phyloP scores from a whole-genome alignment of 2,888 invertebrate genomes.

The Phymatocera aterrima region DNA sequence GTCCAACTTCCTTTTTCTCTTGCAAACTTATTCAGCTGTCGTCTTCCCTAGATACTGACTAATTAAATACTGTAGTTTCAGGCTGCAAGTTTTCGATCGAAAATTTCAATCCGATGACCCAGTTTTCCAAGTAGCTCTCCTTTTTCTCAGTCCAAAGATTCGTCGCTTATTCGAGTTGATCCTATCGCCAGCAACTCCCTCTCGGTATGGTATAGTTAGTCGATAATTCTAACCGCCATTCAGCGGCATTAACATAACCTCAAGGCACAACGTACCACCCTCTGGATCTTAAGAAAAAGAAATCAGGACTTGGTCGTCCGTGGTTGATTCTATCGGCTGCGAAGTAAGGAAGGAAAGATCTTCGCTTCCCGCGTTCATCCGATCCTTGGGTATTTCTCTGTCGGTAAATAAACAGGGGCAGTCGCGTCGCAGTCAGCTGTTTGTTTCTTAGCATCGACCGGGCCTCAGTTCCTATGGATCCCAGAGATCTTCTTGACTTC shows the following conservation, averaged over 20 bases:
- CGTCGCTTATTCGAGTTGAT: neutral
- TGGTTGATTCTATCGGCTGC: conserved; percentile 44
- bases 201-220: conserved; percentile 23
- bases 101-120: too few relatives aligned
- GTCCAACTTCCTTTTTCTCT: neutral
- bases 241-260: conserved; percentile 18
- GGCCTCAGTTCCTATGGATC: neutral
- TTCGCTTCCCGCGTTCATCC: neutral
- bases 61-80: too few relatives aligned
- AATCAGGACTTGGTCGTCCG: neutral
- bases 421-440: conserved; percentile 21
- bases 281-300: conserved; percentile 26
- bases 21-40: neutral
- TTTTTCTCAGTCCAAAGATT: neutral
- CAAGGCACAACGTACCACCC: conserved; percentile 29
- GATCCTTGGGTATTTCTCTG: conserved; percentile 17
- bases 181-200: conserved; percentile 19
- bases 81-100: too few relatives aligned
- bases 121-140: neutral
- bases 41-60: too few relatives aligned
- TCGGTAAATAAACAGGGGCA: conserved; percentile 23
- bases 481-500: conserved; percentile 22
- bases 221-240: conserved; percentile 26
- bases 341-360: neutral
- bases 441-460: conserved; percentile 40